A percentile compares a stretch with the other conserved stretches of the same genome.
phyloP scores from a whole-genome alignment of 2,113 vertebrate genomes.

The Phalacrocorax carbo region DNA sequence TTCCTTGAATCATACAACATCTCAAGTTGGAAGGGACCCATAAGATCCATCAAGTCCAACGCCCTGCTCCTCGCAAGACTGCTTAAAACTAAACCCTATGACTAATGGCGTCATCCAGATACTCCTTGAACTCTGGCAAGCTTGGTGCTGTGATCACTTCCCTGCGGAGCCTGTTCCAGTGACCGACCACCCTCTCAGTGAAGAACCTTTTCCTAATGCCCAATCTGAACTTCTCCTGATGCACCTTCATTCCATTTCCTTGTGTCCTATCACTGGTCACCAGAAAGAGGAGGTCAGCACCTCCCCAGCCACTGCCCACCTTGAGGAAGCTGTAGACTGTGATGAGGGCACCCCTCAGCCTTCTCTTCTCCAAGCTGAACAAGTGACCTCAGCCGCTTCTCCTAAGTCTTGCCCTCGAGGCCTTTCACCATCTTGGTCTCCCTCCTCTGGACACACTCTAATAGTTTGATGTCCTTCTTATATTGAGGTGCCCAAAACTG shows the following conservation, averaged over 20 bases:
- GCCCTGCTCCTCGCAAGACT: too few relatives aligned
- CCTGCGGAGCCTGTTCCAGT: background rate
- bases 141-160: background rate
- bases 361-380: background rate
- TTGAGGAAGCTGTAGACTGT: background rate
- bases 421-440: background rate
- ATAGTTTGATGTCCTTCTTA: background rate
- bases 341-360: background rate
- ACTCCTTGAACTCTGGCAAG: background rate
- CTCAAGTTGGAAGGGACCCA: background rate
- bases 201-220: background rate
- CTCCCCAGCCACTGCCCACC: rapidly evolving
- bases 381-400: background rate
- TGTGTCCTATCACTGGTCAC: background rate
- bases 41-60: too few relatives aligned
- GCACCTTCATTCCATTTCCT: background rate
- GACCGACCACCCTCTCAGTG: too few relatives aligned
- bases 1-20: background rate
- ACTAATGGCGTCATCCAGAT: background rate
- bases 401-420: background rate
- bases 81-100: background rate
- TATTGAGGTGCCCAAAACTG: background rate
- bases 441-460: background rate
- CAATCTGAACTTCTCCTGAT: background rate
- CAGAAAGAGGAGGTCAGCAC: background rate